Evolutionary conservation across 1,140 invertebrate species (phyloP).

Genomic region (Eulimnadia texana): DNA sequence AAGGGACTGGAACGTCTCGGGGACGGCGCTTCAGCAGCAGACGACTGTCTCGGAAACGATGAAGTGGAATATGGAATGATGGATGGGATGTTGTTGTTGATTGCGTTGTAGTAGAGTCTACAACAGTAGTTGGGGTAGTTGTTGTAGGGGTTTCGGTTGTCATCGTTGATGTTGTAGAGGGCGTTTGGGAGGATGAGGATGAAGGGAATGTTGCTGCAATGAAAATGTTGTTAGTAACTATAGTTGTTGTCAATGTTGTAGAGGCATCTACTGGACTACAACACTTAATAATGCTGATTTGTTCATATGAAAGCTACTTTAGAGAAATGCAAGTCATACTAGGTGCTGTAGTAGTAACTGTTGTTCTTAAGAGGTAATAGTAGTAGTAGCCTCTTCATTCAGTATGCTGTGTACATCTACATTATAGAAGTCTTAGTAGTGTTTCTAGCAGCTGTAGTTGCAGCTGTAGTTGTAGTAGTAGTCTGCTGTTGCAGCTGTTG

Average conservation of each 20-base stretch:
- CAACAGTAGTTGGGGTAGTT: not conserved
- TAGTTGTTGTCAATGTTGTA: too few relatives aligned
- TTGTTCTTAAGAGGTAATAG: too few relatives aligned
- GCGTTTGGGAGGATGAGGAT: not conserved
- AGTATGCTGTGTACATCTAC: too few relatives aligned
- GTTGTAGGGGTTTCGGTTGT: not conserved
- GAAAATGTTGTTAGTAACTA: too few relatives aligned
- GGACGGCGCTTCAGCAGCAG: not conserved
- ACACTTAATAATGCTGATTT: too few relatives aligned
- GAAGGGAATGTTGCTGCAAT: not conserved
- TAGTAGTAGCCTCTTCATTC: too few relatives aligned
- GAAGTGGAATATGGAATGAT: not conserved
- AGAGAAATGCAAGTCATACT: too few relatives aligned
- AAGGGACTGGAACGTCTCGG: not conserved
- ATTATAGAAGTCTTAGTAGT: too few relatives aligned
- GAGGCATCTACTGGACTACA: too few relatives aligned
- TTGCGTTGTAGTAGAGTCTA: not conserved
- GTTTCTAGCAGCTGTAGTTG: not conserved
- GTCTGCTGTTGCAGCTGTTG: not conserved
- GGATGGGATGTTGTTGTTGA: too few relatives aligned
- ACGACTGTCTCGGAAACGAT: not conserved
- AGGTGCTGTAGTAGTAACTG: too few relatives aligned
- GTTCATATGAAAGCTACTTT: too few relatives aligned
- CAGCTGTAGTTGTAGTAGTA: not conserved
- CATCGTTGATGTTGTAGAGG: not conserved